Base-by-base conservation (phyloP, 2,113 vertebrate genomes). In the Salvator merianae region DNA sequence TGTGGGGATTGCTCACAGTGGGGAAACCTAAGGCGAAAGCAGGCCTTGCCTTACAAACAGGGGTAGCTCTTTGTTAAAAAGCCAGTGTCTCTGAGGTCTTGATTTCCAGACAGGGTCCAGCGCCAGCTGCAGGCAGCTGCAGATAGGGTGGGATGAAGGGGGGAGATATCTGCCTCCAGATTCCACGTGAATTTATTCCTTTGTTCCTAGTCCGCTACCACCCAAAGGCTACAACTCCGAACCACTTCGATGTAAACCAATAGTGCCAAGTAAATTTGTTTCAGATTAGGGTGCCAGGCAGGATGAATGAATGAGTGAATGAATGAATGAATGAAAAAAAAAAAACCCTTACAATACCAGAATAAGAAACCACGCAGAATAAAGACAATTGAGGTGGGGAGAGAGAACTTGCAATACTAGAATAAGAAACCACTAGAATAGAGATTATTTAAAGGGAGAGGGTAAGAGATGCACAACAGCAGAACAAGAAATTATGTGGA, bases 41-140 rank as follows among this genome's bases (percentile, higher is more conserved):
- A 47, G 55, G 8, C 50, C 59, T 32, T 43, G 38, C 1, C n/a
- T 30, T 59, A 59, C 82, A 30, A 69, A 53, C 28, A 70, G 30
- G 66, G 50, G 7, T 12, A 47, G 65, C 43, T 50, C 76, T 79
- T 79, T 79, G 76, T 84, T 79, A 47, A 43, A 34, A 72, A 59
- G 40, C 36, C 38, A 47, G 20, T 4, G 24, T 34, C 76, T 40
- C 30, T 13, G 30, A 47, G 83, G n/a, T 62, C 24, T 72, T 32
- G 76, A 24, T 63, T 73, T 63, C 70, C 53, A 82, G 81, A 82
- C 70, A 50, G 68, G 53, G 72, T 20, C 55, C 76, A 84, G 83
- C 38, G 76, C 76, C 83, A 84, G 83, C 83, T 84, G 76, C 55
- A 84, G 53, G 83, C 76, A 84, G 77, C 76, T 84, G 76, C 34